Evolutionary conservation across 1,140 invertebrate species (phyloP).

Genomic region (Bradysia coprophila): DNA sequence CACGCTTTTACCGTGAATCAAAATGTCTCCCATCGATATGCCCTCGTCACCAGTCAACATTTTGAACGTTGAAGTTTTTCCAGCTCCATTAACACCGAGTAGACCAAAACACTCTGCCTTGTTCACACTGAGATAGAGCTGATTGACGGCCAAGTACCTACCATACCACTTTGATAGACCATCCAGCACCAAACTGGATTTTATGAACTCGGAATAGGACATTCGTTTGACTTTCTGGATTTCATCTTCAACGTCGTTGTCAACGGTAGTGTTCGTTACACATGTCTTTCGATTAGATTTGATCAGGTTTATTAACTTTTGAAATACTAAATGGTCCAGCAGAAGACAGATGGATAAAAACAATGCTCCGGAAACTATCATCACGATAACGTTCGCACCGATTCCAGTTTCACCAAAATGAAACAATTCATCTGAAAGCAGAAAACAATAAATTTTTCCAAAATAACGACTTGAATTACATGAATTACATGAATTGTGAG

Average conservation of each 20-base stretch:
- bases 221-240: constrained; percentile 17
- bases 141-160: constrained; percentile 47
- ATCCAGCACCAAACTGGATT: constrained; percentile 25
- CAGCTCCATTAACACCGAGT: constrained; percentile 52
- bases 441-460: too few relatives aligned
- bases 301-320: too few relatives aligned
- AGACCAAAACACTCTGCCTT: constrained; percentile 10
- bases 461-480: too few relatives aligned
- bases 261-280: too few relatives aligned
- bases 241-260: constrained; percentile 28
- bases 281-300: too few relatives aligned
- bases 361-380: too few relatives aligned
- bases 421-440: too few relatives aligned
- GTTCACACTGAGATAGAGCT: constrained; percentile 43
- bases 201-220: constrained; percentile 9
- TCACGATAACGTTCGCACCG: too few relatives aligned
- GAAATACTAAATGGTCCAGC: too few relatives aligned
- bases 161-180: constrained; percentile 50
- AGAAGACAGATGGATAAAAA: too few relatives aligned
- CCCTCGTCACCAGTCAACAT: constrained; percentile 48
- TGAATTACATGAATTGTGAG: too few relatives aligned
- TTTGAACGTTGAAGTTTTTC: constrained; percentile 56
- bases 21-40: constrained; percentile 23
- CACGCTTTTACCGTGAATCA: constrained; percentile 26
- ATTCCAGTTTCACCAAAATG: too few relatives aligned